Evolutionary conservation across 2,888 invertebrate genomes (phyloP).

Genomic region (Pharmacophagus antenor): DNA sequence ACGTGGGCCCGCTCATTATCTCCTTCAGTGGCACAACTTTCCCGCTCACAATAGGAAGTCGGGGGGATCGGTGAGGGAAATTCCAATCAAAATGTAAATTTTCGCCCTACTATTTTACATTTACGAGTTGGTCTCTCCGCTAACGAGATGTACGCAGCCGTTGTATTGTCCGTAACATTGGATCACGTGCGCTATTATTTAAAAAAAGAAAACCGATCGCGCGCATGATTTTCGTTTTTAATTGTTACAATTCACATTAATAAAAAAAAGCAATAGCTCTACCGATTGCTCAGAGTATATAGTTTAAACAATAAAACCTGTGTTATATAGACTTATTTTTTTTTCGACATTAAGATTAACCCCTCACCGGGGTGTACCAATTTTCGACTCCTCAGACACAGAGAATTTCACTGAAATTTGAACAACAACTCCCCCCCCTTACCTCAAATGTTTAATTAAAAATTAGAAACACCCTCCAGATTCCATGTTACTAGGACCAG

Average conservation of each 20-base stretch:
- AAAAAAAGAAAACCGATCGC: constrained; percentile 10
- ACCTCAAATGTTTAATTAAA: too few species aligned
- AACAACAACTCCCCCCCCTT: too few species aligned
- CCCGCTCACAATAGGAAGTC: constrained; percentile 42
- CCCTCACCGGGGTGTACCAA: too few species aligned
- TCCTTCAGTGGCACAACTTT: constrained; percentile 51
- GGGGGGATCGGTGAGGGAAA: constrained; percentile 47
- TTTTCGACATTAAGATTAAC: too few species aligned
- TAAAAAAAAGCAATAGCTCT: neutral
- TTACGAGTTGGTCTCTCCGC: constrained; percentile 37
- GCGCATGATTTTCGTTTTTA: constrained; percentile 8
- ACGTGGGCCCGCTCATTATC: constrained; percentile 37
- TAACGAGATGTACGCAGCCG: constrained; percentile 10
- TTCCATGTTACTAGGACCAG: too few species aligned
- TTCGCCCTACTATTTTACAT: constrained; percentile 50
- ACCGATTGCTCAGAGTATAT: neutral
- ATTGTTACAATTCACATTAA: neutral
- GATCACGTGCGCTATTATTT: constrained; percentile 18
- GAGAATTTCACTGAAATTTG: too few species aligned
- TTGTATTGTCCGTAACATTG: constrained; percentile 11
- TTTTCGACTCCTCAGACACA: too few species aligned
- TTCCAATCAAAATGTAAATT: constrained; percentile 75
- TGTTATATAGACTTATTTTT: neutral
- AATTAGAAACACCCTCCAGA: too few species aligned
- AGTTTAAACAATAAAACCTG: neutral